These are phyloP conservation scores for Protosalanx chinensis DNA, from an alignment of 2,797 vertebrate species.

Conservation along the genomic window DNA sequence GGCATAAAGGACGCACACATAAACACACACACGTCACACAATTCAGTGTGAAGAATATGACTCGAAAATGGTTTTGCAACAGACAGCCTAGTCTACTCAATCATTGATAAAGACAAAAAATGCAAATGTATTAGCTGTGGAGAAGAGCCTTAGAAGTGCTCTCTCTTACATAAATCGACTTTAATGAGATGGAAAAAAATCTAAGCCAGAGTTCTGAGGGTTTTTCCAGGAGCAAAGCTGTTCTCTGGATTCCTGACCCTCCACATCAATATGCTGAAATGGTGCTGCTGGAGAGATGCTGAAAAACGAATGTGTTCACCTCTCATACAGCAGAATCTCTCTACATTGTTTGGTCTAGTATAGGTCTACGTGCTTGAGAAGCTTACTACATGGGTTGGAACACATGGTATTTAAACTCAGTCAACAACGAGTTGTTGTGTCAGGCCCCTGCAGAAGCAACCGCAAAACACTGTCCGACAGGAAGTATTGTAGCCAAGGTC, in stretches of 20 bases:
- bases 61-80: neutral
- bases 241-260: neutral
- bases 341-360: too few species aligned
- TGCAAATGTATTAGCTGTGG: neutral
- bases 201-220: neutral
- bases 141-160: neutral
- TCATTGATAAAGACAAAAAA: slow-evolving; percentile 1
- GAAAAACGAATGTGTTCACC: neutral
- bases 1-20: neutral
- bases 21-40: neutral
- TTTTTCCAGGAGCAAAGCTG: neutral
- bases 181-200: neutral
- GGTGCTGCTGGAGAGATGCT: neutral
- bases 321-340: neutral
- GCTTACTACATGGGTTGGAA: too few species aligned
- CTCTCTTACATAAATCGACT: neutral
- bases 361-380: too few species aligned
- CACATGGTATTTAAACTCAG: too few species aligned
- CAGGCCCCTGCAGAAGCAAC: too few species aligned
- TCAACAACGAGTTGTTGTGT: too few species aligned
- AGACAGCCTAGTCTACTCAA: neutral
- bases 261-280: neutral
- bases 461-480: too few species aligned
- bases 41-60: neutral
- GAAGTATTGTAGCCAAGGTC: too few species aligned